Percentiles rank a stretch among this genome's conserved stretches.
Evolutionary conservation across 35 echinoderm and acorn worm species (phyloP).

Genomic region (Apostichopus japonicus): DNA sequence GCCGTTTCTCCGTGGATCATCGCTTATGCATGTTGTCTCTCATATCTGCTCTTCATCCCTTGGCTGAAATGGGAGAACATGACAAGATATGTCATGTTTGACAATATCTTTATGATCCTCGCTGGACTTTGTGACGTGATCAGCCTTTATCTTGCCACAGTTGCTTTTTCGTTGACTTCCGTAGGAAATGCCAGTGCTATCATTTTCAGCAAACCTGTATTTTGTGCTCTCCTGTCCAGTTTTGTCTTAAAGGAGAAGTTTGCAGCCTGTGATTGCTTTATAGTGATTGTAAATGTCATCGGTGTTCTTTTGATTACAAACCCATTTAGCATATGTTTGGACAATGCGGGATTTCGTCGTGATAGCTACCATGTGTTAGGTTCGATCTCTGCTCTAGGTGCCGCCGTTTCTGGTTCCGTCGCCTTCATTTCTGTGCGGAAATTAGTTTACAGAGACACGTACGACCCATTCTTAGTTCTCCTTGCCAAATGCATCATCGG

Average conservation of each 20-base stretch:
- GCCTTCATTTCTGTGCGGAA: background rate
- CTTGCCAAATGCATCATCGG: background rate
- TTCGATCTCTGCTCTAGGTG: background rate
- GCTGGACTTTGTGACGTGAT: background rate
- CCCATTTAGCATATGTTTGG: background rate
- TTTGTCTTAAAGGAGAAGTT: background rate
- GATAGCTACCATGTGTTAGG: background rate
- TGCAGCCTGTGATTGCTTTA: background rate
- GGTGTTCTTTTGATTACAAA: background rate
- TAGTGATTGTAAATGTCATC: background rate
- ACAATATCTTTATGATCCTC: background rate
- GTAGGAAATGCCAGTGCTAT: background rate
- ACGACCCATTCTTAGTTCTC: background rate
- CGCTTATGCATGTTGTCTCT: background rate
- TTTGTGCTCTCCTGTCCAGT: background rate
- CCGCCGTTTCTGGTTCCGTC: background rate
- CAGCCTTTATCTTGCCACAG: background rate
- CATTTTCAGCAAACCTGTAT: slow-evolving; percentile 19
- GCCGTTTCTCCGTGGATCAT: background rate
- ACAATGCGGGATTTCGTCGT: background rate
- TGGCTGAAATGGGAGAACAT: background rate
- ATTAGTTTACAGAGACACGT: background rate
- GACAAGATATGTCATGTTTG: background rate
- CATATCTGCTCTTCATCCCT: background rate
- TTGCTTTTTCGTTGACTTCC: background rate